Percentiles rank a stretch among this genome's conserved stretches.
Conservation (phyloP, 2,113 vertebrate genomes). For the Pseudorectes ferrugineus region DNA sequence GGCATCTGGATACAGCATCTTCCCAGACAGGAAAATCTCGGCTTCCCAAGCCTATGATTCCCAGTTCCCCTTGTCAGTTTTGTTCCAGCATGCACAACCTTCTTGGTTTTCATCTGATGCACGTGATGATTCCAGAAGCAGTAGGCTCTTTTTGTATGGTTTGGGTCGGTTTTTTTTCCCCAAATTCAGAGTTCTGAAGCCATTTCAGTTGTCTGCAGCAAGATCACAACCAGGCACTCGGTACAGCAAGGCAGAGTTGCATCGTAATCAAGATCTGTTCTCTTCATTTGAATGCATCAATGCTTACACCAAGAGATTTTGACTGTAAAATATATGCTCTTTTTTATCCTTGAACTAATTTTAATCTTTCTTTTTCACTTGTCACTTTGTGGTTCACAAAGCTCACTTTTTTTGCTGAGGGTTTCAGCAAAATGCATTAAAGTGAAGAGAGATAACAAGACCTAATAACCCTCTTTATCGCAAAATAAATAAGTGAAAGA, state of each 20-base stretch:
- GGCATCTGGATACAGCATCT: slow-evolving; percentile 53
- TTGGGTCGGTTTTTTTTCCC: not conserved
- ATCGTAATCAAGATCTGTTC: not conserved
- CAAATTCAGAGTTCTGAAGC: slow-evolving; percentile 47
- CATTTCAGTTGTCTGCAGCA: slow-evolving; percentile 2
- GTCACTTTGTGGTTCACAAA: slow-evolving; percentile 56
- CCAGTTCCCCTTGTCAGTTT: slow-evolving; percentile 21
- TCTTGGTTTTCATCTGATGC: slow-evolving; percentile 62
- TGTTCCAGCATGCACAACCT: slow-evolving; percentile 50
- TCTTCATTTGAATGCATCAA: slow-evolving; percentile 52
- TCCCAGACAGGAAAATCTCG: not conserved
- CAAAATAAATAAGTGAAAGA: slow-evolving; percentile 40
- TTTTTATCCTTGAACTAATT: slow-evolving; percentile 59
- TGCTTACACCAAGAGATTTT: slow-evolving; percentile 39
- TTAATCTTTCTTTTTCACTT: slow-evolving; percentile 63
- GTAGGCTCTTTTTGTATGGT: slow-evolving; percentile 70
- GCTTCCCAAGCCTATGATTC: not conserved
- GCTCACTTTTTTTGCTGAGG: not conserved
- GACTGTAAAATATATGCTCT: slow-evolving; percentile 1
- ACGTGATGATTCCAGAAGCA: slow-evolving; percentile 52
- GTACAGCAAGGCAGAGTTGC: not conserved
- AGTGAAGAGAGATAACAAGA: slow-evolving; percentile 43
- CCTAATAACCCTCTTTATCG: slow-evolving; percentile 24
- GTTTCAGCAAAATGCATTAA: slow-evolving; percentile 20
- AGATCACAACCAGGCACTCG: not conserved